Evolutionary conservation across 2,113 vertebrate species (phyloP), one percentile per base, ranked within the genome.

Genomic region (Phoxinus phoxinus): DNA sequence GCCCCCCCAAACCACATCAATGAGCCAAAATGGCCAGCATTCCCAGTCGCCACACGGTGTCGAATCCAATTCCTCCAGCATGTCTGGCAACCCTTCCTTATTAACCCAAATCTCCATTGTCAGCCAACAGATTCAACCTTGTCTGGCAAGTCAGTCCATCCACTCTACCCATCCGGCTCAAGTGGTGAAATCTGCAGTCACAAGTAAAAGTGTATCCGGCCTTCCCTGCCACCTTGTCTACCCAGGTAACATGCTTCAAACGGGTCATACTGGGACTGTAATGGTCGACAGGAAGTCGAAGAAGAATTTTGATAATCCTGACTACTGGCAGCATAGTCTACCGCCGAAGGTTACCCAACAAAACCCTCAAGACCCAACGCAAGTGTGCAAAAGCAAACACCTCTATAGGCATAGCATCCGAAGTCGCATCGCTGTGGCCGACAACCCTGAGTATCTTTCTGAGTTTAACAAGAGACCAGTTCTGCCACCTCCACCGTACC

Each of bases 271-370:
- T 15, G 88, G 93, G 67, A 92, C 92, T 25, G 93, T 94, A 87
- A 88, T 90, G 82, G 85, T 86, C 0, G 94, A 94, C 44, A 97
- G 98, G 91, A 98, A 97, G 94, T 94, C 97, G 89, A 97, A 96
- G 95, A 98, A 97, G 91, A 97, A 97, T 58, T 99, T 99, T 89
- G 98, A 99, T 95, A 99, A 99, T 95, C 98, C 98, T 19, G 97
- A 99, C 88, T 99, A 98, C 94, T 99, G 98, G 98, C 98, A 99
- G 90, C 97, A 99, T 94, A 99, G 98, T 93, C 94, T 99, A 93
- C 98, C 98, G 0, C 96, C 96, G 0, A 96, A 97, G 83, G 96
- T 96, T 81, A 95, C 93, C 89, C 95, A 96, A 37, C 94, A 94
- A 79, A 95, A 96, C 89, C 94, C 94, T 8, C 95, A 96, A 93